Percentiles rank a stretch among this genome's conserved stretches.
Evolutionary conservation across 2,888 invertebrate species (phyloP).

Genomic region (Molorchus minor): DNA sequence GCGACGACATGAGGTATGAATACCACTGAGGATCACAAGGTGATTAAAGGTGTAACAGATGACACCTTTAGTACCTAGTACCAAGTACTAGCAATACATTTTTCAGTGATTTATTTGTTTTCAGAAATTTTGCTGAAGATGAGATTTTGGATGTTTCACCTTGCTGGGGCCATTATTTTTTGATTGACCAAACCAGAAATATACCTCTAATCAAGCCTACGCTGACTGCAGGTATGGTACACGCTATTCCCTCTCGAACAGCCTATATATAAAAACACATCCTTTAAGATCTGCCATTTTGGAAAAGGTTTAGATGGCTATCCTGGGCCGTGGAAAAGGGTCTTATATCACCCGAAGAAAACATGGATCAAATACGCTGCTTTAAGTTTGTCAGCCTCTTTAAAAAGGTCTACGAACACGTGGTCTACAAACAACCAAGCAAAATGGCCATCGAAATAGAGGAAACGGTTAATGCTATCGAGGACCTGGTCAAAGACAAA

Average conservation of each 20-base stretch:
- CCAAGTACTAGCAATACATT: no score
- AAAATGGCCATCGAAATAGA: conserved; percentile 32
- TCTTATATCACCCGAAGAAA: conserved; percentile 48
- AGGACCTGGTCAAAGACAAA: conserved; percentile 20
- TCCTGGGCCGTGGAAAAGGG: conserved; percentile 61
- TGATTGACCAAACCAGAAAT: conserved; percentile 59
- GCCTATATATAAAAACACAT: background rate
- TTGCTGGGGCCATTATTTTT: conserved; percentile 57
- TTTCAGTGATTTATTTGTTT: conserved; percentile 6
- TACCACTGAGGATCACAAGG: no score
- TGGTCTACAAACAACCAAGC: conserved; percentile 34
- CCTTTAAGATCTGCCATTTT: conserved; percentile 54
- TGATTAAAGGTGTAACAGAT: no score
- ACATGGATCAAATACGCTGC: conserved; percentile 47
- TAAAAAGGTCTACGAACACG: conserved; percentile 32
- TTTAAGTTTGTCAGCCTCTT: conserved; percentile 54
- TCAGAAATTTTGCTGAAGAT: conserved; percentile 30
- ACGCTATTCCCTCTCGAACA: background rate
- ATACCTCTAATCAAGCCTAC: conserved; percentile 57
- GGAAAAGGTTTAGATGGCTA: conserved; percentile 64
- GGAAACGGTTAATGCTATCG: conserved; percentile 3
- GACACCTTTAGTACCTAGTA: no score
- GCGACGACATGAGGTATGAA: conserved; percentile 45
- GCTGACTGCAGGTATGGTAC: conserved; percentile 47
- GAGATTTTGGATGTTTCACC: conserved; percentile 54